Evolutionary conservation across 2,888 invertebrate species (phyloP).

Genomic region (Choristoneura rosaceana): DNA sequence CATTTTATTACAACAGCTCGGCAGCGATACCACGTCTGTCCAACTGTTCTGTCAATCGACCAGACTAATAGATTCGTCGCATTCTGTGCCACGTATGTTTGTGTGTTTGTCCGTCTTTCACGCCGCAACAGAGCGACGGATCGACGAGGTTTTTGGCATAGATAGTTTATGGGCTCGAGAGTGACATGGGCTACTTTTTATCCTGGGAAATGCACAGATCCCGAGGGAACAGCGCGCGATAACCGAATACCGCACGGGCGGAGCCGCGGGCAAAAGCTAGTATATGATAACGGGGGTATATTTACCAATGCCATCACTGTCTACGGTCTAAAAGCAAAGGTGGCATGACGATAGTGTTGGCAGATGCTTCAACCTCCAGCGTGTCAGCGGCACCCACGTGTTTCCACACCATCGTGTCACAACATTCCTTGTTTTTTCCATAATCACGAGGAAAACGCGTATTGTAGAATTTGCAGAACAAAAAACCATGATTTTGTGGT

Average conservation of each 20-base stretch:
- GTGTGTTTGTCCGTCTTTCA: too few species aligned
- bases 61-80: neutral
- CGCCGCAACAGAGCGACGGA: too few species aligned
- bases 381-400: constrained; percentile 33
- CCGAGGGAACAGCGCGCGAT: too few species aligned
- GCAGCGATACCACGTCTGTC: neutral
- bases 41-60: neutral
- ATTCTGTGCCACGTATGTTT: too few species aligned
- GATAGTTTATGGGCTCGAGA: too few species aligned
- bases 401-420: constrained; percentile 23
- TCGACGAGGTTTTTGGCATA: too few species aligned
- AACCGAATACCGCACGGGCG: too few species aligned
- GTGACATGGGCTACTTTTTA: too few species aligned
- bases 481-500: too few species aligned
- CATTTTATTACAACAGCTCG: neutral
- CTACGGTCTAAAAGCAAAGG: constrained; percentile 1
- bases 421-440: neutral
- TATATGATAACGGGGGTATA: too few species aligned
- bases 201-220: too few species aligned
- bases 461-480: neutral
- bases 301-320: neutral
- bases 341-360: constrained; percentile 7
- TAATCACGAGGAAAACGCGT: neutral
- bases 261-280: too few species aligned
- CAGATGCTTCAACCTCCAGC: constrained; percentile 23